Base-by-base conservation (phyloP, 2,797 vertebrate species). In the Melanotaenia maccullochi region DNA sequence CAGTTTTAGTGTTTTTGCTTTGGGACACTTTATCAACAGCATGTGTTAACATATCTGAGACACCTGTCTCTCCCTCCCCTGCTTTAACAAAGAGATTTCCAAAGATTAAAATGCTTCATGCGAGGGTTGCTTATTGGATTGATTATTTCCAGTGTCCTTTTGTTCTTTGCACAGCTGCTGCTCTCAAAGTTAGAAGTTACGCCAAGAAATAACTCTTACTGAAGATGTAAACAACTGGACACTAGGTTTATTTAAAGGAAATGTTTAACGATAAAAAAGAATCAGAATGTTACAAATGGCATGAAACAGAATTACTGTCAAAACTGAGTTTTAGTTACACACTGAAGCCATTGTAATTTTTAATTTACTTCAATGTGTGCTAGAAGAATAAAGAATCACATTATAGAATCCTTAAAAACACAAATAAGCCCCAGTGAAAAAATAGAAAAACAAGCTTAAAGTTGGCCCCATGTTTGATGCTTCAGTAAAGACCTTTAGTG, bases 111-210 rank as follows among this genome's bases (percentile, higher is more conserved):
- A 33, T 54, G 47, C 35, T 71, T 84, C 73, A 71, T 59, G 66
- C 73, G 55, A 64, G 57, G 82, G 65, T 55, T 12, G 22, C 47
- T 78, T 63, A 81, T 65, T 87, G 73, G 66, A 63, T 38, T 63
- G 60, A 82, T 66, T 75, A 55, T 85, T 80, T 83, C 69, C 73
- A 63, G 72, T 59, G 78, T 85, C 72, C 75, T 75, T 78, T 72
- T 83, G 68, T 77, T 83, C 81, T 81, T 89, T 86, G 71, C 71
- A 81, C 88, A 89, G 89, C 84, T 93, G 86, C 65, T 78, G 67
- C 71, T 79, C 57, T 59, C 75, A 85, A 86, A 86, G 65, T 79
- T 75, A 57, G 78, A 65, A 73, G 22, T 80, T 82, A 82, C 66
- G 36, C 44, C n/a, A 25, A 73, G 79, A 86, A 68, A 67, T 81